phyloP scores from a whole-genome alignment of 2,888 invertebrate species.

The Linnaemya vulpina region DNA sequence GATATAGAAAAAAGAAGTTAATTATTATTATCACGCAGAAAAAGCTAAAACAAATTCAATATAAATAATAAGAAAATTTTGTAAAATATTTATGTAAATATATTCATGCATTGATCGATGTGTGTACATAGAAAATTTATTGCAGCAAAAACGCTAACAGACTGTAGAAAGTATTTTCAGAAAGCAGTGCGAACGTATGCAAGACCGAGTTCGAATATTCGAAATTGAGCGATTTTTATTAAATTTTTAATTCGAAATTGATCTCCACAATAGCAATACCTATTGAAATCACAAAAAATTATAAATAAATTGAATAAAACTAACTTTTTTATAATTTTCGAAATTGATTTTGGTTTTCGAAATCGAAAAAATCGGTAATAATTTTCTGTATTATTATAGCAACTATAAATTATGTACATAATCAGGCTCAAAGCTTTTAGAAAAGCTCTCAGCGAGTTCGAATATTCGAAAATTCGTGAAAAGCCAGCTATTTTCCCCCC shows the following conservation, averaged over 20 bases:
- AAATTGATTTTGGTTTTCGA: too few relatives aligned
- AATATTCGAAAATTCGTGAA: not conserved
- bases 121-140: constrained; percentile 2
- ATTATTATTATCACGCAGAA: constrained; percentile 3
- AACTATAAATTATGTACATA: too few relatives aligned
- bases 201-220: not conserved
- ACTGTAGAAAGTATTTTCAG: not conserved
- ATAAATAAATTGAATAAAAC: too few relatives aligned
- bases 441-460: not conserved
- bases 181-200: not conserved
- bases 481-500: not conserved
- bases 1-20: constrained; percentile 11
- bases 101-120: not conserved
- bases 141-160: constrained; percentile 2
- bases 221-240: not conserved
- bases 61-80: constrained; percentile 8
- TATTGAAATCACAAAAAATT: too few relatives aligned
- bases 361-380: too few relatives aligned
- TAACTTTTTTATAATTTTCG: too few relatives aligned
- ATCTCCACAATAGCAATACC: too few relatives aligned
- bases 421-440: too few relatives aligned
- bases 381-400: too few relatives aligned
- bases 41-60: constrained; percentile 5
- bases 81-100: constrained; percentile 33
- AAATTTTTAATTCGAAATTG: too few relatives aligned